These are phyloP conservation scores for Turnix velox DNA, from an alignment of 2,113 vertebrate species.

Conservation along the genomic window DNA sequence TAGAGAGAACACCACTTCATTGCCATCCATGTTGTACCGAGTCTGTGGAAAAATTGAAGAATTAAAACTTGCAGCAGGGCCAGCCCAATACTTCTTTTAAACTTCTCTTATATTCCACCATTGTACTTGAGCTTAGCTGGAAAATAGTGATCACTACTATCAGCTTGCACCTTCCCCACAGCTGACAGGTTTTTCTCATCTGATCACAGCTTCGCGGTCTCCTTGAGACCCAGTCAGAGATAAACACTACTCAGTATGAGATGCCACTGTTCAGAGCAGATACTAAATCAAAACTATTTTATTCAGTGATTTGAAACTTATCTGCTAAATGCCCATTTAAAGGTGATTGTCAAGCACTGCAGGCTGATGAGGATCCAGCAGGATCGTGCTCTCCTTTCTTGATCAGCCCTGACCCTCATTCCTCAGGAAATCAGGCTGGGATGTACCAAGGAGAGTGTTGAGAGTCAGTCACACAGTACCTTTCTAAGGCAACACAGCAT, in stretches of 20 bases:
- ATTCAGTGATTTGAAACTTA: neutral
- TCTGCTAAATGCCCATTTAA: neutral
- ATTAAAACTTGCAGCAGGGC: slow-evolving; percentile 7
- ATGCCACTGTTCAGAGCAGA: neutral
- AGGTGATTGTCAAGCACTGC: neutral
- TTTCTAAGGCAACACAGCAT: neutral
- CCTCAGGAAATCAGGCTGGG: neutral
- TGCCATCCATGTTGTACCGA: neutral
- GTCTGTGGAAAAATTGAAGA: slow-evolving; percentile 51
- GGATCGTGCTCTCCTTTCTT: accelerated
- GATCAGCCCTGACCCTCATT: neutral
- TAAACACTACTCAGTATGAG: neutral
- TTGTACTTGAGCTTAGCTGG: neutral
- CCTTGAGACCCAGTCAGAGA: neutral
- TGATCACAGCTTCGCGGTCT: neutral
- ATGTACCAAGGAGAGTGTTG: accelerated
- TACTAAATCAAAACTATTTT: neutral
- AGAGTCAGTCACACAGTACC: neutral
- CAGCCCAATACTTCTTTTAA: slow-evolving; percentile 29
- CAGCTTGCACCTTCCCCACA: neutral
- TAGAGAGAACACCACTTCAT: neutral
- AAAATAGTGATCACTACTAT: neutral
- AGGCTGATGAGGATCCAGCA: neutral
- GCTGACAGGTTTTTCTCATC: neutral
- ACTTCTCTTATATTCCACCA: neutral